These are phyloP conservation scores for Tor tambroides DNA, from an alignment of 2,113 vertebrate genomes.

Conservation along the genomic window DNA sequence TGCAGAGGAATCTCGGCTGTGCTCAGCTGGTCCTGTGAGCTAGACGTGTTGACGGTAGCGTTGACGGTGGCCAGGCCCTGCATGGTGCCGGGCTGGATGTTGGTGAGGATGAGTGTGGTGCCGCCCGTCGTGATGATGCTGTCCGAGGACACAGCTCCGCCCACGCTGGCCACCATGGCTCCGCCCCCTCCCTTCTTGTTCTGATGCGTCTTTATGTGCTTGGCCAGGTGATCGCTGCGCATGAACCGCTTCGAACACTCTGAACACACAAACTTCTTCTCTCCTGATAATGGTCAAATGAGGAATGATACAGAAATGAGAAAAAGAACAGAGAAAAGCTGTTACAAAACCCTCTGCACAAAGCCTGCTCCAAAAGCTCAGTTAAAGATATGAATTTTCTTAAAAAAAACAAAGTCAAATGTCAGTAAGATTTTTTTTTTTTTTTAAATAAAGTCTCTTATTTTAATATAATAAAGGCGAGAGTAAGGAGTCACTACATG, in stretches of 20 bases:
- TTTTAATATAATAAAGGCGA: too few relatives aligned
- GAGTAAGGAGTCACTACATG: not conserved
- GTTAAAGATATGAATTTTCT: not conserved
- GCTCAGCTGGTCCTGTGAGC: constrained; percentile 95
- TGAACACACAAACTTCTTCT: constrained; percentile 99
- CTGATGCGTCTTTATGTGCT: constrained; percentile 99
- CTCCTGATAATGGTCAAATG: constrained; percentile 78
- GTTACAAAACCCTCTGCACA: not conserved
- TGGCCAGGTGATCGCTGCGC: constrained; percentile 99
- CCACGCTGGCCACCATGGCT: constrained; percentile 88
- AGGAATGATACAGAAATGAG: not conserved
- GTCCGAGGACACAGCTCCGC: constrained; percentile 86
- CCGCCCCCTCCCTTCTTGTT: constrained; percentile 95
- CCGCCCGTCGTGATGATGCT: constrained; percentile 96
- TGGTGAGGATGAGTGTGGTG: constrained; percentile 99
- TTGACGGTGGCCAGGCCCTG: constrained; percentile 91
- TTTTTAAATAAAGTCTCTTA: too few relatives aligned
- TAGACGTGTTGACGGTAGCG: constrained; percentile 79
- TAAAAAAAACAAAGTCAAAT: too few relatives aligned
- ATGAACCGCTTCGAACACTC: constrained; percentile 99
- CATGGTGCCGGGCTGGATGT: constrained; percentile 93
- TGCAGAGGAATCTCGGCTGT: constrained; percentile 97
- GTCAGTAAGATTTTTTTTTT: too few relatives aligned
- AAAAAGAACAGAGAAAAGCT: not conserved
- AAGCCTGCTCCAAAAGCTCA: not conserved